Percentiles rank a stretch among this genome's conserved stretches.
Evolutionary conservation across 1,140 invertebrate genomes (phyloP).

Genomic region (Medauroidea extradentata): DNA sequence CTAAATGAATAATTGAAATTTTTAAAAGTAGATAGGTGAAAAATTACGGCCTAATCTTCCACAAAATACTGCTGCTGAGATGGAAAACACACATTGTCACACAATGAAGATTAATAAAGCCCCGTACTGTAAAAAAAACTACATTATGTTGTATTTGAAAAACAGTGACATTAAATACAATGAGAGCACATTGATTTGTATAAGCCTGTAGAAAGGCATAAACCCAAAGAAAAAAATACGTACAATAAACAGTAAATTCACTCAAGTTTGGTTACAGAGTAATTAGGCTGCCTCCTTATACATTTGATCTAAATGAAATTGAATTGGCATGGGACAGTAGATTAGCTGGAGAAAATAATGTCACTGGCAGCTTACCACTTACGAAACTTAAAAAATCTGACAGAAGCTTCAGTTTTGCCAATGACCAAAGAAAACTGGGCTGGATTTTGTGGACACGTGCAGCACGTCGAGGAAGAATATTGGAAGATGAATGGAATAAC

Average conservation of each 20-base stretch:
- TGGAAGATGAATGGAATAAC: neutral
- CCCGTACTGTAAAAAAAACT: neutral
- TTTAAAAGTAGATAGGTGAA: conserved; percentile 20
- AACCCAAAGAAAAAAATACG: neutral
- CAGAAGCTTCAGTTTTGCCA: neutral
- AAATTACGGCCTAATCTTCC: conserved; percentile 12
- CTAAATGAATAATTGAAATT: conserved; percentile 20
- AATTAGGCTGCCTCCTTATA: conserved; percentile 19
- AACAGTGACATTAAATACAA: neutral
- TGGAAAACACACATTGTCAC: conserved; percentile 26
- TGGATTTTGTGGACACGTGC: neutral
- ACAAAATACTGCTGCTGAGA: conserved; percentile 14
- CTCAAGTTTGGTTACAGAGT: conserved; percentile 10
- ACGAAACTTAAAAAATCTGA: neutral
- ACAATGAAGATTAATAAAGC: conserved; percentile 10
- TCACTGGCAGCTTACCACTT: neutral
- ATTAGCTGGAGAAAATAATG: neutral
- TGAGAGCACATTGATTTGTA: neutral
- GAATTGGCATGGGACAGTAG: conserved; percentile 4
- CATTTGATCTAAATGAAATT: conserved; percentile 20
- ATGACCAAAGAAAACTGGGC: neutral
- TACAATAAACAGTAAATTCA: conserved; percentile 7
- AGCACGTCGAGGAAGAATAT: neutral
- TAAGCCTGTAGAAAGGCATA: neutral
- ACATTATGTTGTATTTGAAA: neutral